Evolutionary conservation across 2,797 vertebrate genomes (phyloP).

Genomic region (Neopelma chrysocephalum): DNA sequence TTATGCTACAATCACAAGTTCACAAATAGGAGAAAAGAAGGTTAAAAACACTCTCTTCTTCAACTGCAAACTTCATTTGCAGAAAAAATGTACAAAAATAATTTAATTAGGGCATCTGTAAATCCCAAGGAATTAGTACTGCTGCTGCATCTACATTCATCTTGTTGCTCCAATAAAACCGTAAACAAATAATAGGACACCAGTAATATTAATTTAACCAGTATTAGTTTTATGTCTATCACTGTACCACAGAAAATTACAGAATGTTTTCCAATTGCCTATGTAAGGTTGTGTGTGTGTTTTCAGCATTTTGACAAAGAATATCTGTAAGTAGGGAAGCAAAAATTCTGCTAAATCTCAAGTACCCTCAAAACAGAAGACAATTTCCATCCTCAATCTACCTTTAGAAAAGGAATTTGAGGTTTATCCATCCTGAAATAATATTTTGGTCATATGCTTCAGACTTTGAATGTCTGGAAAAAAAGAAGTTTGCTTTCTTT

Average conservation of each 20-base stretch:
- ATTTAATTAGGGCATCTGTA: conserved; percentile 13
- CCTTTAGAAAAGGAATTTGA: background rate
- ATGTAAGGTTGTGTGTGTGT: background rate
- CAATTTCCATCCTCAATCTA: background rate
- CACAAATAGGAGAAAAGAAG: background rate
- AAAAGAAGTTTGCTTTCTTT: background rate
- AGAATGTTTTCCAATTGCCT: background rate
- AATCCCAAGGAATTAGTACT: background rate
- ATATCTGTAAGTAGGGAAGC: background rate
- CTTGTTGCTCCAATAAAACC: background rate
- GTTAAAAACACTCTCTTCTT: background rate
- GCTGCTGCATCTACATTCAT: conserved; percentile 32
- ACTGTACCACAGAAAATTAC: background rate
- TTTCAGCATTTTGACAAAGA: background rate
- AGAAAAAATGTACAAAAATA: background rate
- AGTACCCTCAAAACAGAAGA: background rate
- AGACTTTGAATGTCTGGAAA: background rate
- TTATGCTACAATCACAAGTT: background rate
- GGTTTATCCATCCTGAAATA: background rate
- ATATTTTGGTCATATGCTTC: background rate
- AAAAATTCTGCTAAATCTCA: background rate
- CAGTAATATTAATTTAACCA: conserved; percentile 23
- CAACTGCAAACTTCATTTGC: background rate
- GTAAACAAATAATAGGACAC: conserved; percentile 19
- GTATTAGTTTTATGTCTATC: conserved; percentile 1